Conservation (phyloP, 2,888 invertebrate genomes). For the Metellina segmentata region DNA sequence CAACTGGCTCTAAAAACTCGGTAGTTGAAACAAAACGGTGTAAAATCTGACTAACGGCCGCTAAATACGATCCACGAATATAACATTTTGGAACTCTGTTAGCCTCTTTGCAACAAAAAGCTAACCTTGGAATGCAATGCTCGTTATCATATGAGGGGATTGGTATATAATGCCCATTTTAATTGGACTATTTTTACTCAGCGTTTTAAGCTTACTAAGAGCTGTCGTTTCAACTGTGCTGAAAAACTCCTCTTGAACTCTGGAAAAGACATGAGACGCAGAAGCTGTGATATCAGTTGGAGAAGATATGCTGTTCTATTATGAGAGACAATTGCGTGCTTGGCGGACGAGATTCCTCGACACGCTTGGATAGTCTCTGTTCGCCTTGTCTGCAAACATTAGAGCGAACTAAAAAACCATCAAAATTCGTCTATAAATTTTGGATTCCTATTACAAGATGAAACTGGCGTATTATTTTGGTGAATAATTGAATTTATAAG, state of each 20-base stretch:
- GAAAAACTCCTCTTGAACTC: conserved; percentile 3
- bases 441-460: neutral
- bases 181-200: too few relatives aligned
- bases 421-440: conserved; percentile 5
- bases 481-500: conserved; percentile 23
- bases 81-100: too few relatives aligned
- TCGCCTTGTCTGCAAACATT: conserved; percentile 7
- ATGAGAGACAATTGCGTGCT: conserved; percentile 34
- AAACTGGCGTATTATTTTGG: conserved; percentile 12
- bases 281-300: conserved; percentile 10
- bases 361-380: conserved; percentile 39
- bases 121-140: too few relatives aligned
- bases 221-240: too few relatives aligned
- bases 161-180: too few relatives aligned
- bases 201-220: too few relatives aligned
- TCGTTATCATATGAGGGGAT: too few relatives aligned
- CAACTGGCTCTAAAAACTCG: too few relatives aligned
- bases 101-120: too few relatives aligned
- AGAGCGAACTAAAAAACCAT: conserved; percentile 15
- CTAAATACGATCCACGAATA: too few relatives aligned
- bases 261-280: neutral
- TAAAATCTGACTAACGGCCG: too few relatives aligned
- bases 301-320: conserved; percentile 30
- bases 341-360: conserved; percentile 49
- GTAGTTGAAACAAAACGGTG: too few relatives aligned